Evolutionary conservation across 2,888 invertebrate genomes (phyloP), one percentile per base, ranked within the genome.

Genomic region (Eupsilia transversa): DNA sequence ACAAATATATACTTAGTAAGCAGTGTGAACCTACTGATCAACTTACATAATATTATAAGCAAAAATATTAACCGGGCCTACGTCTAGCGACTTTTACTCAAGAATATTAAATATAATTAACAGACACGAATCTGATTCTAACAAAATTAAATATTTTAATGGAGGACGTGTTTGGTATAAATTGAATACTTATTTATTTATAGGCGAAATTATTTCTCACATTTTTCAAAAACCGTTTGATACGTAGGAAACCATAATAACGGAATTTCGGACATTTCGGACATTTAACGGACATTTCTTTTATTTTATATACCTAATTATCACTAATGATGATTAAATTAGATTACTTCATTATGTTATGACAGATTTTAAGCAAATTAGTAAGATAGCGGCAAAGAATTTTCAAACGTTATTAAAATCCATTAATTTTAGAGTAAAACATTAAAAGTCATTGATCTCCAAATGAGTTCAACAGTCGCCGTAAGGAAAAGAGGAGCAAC

Each of bases 41-140:
- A n/a, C 20, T 49, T 14, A 78, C 20, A 41, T 72, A 46, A 41
- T 3, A 27, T 41, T 61, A 20, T 33, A 49, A 33, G 60, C 69
- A 65, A 54, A 46, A 54, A 54, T 23, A 30, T 71, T 72, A 35
- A 61, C 41, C n/a, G 20, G 27, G 33, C 69, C 64, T 30, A 56
- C 52, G 43, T 27, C 20, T 69, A 38, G 57, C 43, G 30, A 80
- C 70, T 72, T 82, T 82, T 66, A 77, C 68, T 66, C 49, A 52
- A 82, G 54, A 66, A 65, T 69, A 35, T 71, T 65, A 75, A 69
- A 30, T 65, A 60, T 46, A 70, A 77, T 71, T 77, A 80, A 57
- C 35, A 35, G 43, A 59, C 59, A 46, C 30, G 60, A 61, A 67
- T 68, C 43, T 43, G n/a, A 64, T 41, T 69, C 27, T 49, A 35